Conservation (phyloP, 2,113 vertebrate genomes). For the Eptatretus burgeri region DNA sequence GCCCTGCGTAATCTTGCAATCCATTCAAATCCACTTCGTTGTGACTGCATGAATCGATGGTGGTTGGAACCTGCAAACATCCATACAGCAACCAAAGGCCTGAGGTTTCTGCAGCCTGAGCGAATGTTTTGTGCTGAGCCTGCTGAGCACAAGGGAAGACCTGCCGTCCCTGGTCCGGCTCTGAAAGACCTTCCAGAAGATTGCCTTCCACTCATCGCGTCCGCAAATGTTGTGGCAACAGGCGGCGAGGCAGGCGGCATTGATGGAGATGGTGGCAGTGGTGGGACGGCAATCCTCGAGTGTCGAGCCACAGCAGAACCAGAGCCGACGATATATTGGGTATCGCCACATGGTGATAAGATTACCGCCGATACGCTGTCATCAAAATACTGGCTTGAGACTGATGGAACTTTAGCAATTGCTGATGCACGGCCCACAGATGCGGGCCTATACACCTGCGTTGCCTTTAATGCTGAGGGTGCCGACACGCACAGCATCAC, state of each 20-base stretch:
- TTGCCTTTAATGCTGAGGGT: slow-evolving; percentile 29
- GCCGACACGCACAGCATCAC: slow-evolving; percentile 27
- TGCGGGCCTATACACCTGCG: slow-evolving; percentile 30
- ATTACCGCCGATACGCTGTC: slow-evolving; percentile 24
- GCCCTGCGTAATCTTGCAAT: slow-evolving; percentile 69
- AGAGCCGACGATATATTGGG: slow-evolving; percentile 67
- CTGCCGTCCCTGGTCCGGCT: slow-evolving; percentile 16
- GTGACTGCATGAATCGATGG: slow-evolving; percentile 83
- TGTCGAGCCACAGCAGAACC: slow-evolving; percentile 69
- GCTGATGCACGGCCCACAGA: slow-evolving; percentile 19
- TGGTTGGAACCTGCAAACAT: slow-evolving; percentile 23
- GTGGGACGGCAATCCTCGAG: slow-evolving; percentile 30
- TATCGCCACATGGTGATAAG: slow-evolving; percentile 33
- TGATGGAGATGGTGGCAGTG: slow-evolving; percentile 7
- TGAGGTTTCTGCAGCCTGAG: slow-evolving; percentile 76
- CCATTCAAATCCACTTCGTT: slow-evolving; percentile 72
- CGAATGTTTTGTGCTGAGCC: slow-evolving; percentile 67
- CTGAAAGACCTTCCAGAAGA: not conserved
- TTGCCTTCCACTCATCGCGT: slow-evolving; percentile 63
- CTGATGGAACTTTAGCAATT: slow-evolving; percentile 25
- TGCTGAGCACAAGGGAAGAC: slow-evolving; percentile 39
- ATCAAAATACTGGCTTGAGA: slow-evolving; percentile 18
- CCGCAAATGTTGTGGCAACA: slow-evolving; percentile 22
- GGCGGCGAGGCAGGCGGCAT: no score
- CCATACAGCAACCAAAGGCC: slow-evolving; percentile 12